Conservation (phyloP, 2,113 vertebrate species). For the Cheilinus undulatus region DNA sequence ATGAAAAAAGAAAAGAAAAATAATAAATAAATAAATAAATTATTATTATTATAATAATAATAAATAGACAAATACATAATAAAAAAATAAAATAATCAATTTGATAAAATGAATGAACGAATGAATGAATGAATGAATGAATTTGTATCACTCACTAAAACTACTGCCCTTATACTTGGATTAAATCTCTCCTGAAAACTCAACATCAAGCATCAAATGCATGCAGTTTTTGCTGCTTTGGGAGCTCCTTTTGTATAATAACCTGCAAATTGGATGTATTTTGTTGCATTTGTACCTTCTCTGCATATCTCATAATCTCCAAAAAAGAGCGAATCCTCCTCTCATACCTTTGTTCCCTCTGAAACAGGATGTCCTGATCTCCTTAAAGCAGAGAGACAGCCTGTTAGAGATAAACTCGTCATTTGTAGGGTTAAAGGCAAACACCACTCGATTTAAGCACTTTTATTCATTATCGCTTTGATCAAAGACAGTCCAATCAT, state of each 20-base stretch:
- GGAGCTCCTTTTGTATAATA: not conserved
- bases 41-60: too few species aligned
- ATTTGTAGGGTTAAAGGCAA: constrained; percentile 22
- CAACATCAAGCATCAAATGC: not conserved
- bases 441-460: constrained; percentile 29
- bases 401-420: constrained; percentile 21
- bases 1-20: too few species aligned
- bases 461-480: constrained; percentile 36
- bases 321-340: not conserved
- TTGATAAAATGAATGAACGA: too few species aligned
- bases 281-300: not conserved
- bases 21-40: too few species aligned
- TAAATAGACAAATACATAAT: too few species aligned
- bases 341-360: not conserved
- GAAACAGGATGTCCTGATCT: not conserved
- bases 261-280: not conserved
- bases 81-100: too few species aligned
- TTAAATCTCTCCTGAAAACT: too few species aligned
- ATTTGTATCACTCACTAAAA: too few species aligned
- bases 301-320: not conserved
- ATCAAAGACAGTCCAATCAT: constrained; percentile 39
- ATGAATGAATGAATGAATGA: too few species aligned
- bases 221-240: not conserved
- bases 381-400: not conserved
- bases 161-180: too few species aligned